phyloP scores from a whole-genome alignment of 1,140 invertebrate species.

The Ridgeia piscesae region DNA sequence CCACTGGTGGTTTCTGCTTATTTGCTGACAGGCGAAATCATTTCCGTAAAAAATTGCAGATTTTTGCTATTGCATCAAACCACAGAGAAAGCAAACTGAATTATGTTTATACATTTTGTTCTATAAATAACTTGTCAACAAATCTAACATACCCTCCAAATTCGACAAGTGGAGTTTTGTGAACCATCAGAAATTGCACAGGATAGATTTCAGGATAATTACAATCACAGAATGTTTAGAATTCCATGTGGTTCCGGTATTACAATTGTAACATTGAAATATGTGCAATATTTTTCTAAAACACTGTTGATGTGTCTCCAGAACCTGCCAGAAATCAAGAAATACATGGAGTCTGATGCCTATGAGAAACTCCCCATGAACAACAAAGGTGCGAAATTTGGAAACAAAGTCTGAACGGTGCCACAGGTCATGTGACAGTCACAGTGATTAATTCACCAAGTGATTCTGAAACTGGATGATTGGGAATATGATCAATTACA shows the following conservation, averaged over 20 bases:
- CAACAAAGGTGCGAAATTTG: constrained; percentile 35
- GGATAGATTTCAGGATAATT: neutral
- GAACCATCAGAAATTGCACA: neutral
- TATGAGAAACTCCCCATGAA: constrained; percentile 38
- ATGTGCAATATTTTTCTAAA: neutral
- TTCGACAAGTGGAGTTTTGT: no score
- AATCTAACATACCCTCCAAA: no score
- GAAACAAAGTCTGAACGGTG: neutral
- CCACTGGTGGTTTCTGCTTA: no score
- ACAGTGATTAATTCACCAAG: neutral
- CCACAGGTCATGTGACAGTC: neutral
- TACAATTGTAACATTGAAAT: neutral
- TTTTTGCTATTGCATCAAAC: no score
- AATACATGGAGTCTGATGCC: constrained; percentile 33
- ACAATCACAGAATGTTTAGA: neutral
- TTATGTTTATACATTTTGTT: no score
- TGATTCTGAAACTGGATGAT: neutral
- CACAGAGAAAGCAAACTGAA: no score
- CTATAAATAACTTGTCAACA: no score
- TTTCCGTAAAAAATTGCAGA: no score
- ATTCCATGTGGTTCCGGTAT: neutral
- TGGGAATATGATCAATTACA: no score
- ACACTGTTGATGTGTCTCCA: neutral
- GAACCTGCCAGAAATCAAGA: constrained; percentile 36
- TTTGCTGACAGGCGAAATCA: no score